phyloP scores from a whole-genome alignment of 2,797 vertebrate species.

The Malacoctenus gilli region DNA sequence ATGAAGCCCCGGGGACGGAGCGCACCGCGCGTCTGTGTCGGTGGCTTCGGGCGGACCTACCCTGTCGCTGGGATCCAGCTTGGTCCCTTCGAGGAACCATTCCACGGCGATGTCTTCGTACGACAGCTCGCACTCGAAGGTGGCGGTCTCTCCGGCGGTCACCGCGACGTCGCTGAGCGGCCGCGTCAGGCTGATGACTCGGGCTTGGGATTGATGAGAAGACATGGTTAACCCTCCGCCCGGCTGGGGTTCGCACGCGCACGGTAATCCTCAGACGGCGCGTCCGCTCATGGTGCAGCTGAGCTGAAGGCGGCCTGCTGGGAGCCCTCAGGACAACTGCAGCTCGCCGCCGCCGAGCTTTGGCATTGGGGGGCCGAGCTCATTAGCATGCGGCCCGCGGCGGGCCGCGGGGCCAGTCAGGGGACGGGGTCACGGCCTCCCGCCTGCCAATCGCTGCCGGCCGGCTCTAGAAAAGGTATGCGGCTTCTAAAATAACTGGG shows the following conservation, averaged over 20 bases:
- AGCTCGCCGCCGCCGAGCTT: conserved; percentile 60
- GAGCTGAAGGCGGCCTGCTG: conserved; percentile 77
- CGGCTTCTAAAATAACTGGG: conserved; percentile 91
- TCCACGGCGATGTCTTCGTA: conserved; percentile 94
- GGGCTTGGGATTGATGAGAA: conserved; percentile 90
- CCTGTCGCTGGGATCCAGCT: conserved; percentile 92
- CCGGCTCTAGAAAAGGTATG: conserved; percentile 89
- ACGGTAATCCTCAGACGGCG: conserved; percentile 59
- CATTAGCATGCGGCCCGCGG: conserved; percentile 84
- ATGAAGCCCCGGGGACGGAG: conserved; percentile 72
- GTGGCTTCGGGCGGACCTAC: conserved; percentile 78
- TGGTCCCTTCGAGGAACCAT: conserved; percentile 92
- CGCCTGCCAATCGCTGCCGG: conserved; percentile 84
- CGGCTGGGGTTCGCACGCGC: conserved; percentile 43
- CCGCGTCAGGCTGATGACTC: conserved; percentile 87
- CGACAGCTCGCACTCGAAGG: conserved; percentile 95
- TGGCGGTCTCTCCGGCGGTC: conserved; percentile 97
- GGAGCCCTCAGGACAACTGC: conserved; percentile 81
- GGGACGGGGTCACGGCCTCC: conserved; percentile 72
- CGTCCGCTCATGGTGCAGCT: conserved; percentile 81
- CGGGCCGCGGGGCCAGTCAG: conserved; percentile 79
- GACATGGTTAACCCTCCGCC: conserved; percentile 83
- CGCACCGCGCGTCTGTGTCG: too few relatives aligned
- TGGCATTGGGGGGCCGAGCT: conserved; percentile 69
- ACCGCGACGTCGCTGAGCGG: conserved; percentile 93